phyloP scores from a whole-genome alignment of 2,113 vertebrate species.

The Sinocyclocheilus anshuiensis region DNA sequence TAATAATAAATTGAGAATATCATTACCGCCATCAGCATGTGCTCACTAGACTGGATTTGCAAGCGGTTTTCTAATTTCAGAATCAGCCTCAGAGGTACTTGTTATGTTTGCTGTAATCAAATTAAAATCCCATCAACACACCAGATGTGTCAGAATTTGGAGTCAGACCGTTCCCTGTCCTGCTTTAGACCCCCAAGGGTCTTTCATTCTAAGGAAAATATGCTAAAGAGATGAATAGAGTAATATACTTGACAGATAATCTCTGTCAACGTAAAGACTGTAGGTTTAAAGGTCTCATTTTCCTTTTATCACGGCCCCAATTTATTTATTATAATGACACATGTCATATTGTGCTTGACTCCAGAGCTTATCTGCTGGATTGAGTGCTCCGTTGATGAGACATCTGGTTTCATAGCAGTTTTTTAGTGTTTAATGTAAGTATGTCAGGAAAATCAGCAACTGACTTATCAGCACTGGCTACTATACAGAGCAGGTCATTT shows the following conservation, averaged over 20 bases:
- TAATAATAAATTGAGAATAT: constrained; percentile 60
- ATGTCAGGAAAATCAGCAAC: neutral
- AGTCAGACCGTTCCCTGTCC: neutral
- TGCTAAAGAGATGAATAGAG: neutral
- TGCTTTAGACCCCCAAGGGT: constrained; percentile 25
- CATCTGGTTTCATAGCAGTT: neutral
- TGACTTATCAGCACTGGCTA: neutral
- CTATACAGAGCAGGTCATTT: neutral
- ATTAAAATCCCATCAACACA: constrained; percentile 57
- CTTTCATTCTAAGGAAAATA: constrained; percentile 11
- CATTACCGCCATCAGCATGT: constrained; percentile 51
- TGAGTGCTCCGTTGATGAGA: neutral
- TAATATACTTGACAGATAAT: constrained; percentile 11
- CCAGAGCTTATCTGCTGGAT: neutral
- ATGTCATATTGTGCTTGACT: constrained; percentile 22
- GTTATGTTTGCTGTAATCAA: constrained; percentile 56
- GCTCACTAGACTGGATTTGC: constrained; percentile 47
- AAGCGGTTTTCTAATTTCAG: constrained; percentile 42
- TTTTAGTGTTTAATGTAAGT: neutral
- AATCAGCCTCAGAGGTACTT: constrained; percentile 36
- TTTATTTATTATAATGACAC: constrained; percentile 28
- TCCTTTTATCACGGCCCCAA: neutral
- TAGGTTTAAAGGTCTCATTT: constrained; percentile 14
- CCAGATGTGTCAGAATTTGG: constrained; percentile 47
- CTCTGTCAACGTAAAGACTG: neutral